Evolutionary conservation across 37 sponge, comb jelly and placozoan species (phyloP), one percentile per base, ranked within the genome.

Genomic region (Tethya wilhelma): DNA sequence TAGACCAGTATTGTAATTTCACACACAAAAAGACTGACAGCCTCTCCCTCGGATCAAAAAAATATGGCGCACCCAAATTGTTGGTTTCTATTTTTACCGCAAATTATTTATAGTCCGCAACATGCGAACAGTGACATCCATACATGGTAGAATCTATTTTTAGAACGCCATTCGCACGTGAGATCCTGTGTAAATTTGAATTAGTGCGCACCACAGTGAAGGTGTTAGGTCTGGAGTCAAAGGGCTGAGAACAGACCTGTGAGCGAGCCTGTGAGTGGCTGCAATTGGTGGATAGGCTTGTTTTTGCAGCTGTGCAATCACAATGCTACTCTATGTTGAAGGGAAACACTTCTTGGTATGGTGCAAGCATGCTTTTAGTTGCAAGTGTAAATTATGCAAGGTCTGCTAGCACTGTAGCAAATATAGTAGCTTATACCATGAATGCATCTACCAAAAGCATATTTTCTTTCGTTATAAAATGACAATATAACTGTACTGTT

Each of bases 1-100:
- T 36, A 2, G 38, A 8, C 72, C 37, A 2, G 57, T 73, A 26
- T 31, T 20, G 19, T 17, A 12, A 25, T 40, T 1, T 60, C 60
- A 62, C 43, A 4, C 42, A 40, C 63, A 76, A 60, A 17, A 30
- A 36, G 32, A 2, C 12, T 4, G 30, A 31, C 53, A 19, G n/a
- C 72, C 68, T 37, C 40, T 23, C 23, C 34, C 8, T 4, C 38
- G 4, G 34, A 37, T 8, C 8, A 36, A 7, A 67, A 7, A 59
- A 56, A 72, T n/a, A 67, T 67, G 75, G 75, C 67, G 69, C 84
- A 83, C 75, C 83, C 83, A 83, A 65, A 42, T 56, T 22, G 12
- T 40, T 57, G 37, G 11, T 1, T 39, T 62, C 72, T 81, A 75
- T 67, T 83, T 67, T 75, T 74, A 67, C 42, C 71, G 44, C 59